Conservation (phyloP, 2,888 invertebrate genomes). For the Cerastoderma edule region DNA sequence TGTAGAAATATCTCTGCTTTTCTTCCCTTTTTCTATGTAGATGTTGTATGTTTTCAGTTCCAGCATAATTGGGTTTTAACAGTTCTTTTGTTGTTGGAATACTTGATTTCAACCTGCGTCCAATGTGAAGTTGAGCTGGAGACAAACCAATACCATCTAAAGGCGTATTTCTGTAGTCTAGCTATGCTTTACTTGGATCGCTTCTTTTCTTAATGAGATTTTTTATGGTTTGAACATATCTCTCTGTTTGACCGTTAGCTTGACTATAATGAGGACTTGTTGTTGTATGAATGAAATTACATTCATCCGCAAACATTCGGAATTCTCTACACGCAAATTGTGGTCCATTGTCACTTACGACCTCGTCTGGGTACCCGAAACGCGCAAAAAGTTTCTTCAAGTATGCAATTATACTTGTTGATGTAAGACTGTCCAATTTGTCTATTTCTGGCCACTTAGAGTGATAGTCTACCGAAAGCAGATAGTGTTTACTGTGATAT, state of each 20-base stretch:
- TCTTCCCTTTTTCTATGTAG: constrained; percentile 4
- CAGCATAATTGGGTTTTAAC: constrained; percentile 21
- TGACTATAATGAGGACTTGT: constrained; percentile 17
- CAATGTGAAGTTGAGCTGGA: constrained; percentile 4
- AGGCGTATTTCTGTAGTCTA: constrained; percentile 57
- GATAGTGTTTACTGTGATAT: constrained; percentile 35
- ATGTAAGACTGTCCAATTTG: constrained; percentile 30
- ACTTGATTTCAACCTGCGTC: not conserved
- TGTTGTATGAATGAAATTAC: constrained; percentile 30
- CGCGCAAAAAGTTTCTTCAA: no score
- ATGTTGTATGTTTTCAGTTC: not conserved
- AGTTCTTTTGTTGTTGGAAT: constrained; percentile 26
- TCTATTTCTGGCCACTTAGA: constrained; percentile 45
- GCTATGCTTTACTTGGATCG: constrained; percentile 48
- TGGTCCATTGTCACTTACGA: constrained; percentile 39
- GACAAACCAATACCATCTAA: constrained; percentile 27
- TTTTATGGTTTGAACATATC: constrained; percentile 41
- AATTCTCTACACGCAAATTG: constrained; percentile 25
- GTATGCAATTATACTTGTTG: constrained; percentile 24
- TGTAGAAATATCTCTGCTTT: constrained; percentile 16
- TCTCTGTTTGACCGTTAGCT: constrained; percentile 36
- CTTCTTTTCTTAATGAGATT: constrained; percentile 15
- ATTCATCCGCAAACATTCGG: constrained; percentile 15
- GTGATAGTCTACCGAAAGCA: constrained; percentile 44
- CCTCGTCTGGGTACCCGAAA: constrained; percentile 28